Evolutionary conservation across 2,113 vertebrate species (phyloP), one percentile per base, ranked within the genome.

Genomic region (Labeo catla): DNA sequence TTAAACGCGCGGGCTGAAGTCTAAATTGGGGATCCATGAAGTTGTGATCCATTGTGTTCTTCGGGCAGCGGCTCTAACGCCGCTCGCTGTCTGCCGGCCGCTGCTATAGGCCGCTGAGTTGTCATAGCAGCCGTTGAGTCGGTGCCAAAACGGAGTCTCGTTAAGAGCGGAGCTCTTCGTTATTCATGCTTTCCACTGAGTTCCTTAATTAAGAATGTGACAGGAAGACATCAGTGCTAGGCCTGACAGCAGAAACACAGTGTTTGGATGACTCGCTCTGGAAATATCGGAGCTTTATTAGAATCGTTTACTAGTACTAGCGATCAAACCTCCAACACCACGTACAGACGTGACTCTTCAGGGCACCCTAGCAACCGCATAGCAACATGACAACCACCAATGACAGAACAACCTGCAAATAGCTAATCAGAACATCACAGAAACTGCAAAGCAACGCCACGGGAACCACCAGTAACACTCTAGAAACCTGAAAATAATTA

Each of bases 21-120:
- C 59, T 81, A 80, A 76, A 87, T 87, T 85, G 85, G 89, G 39
- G 85, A 88, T 80, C 86, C 83, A 81, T 81, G 82, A 87, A 90
- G 81, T 79, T 76, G 74, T 72, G 87, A 83, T 76, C 85, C 76
- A 88, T 88, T 86, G 87, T 86, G 57, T 52, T 79, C 15, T 47
- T 84, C 57, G 34, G 83, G 66, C 84, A 45, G 76, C 52, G 39
- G 50, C 28, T 59, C 74, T 63, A 72, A 79, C n/a, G 34, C 52
- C 28, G 65, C 43, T 52, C 80, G 76, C 85, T 85, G 87, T 86
- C 85, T 82, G 63, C 59, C 19, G 52, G 81, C 84, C 77, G 72
- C 59, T 74, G 45, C 23, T 52, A 84, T 45, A 61, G 73, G 49
- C 81, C 77, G n/a, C 13, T 7, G 74, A 85, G 79, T 74, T 76